phyloP scores from a whole-genome alignment of 2,888 invertebrate species.

The Ecdyonurus torrentis region DNA sequence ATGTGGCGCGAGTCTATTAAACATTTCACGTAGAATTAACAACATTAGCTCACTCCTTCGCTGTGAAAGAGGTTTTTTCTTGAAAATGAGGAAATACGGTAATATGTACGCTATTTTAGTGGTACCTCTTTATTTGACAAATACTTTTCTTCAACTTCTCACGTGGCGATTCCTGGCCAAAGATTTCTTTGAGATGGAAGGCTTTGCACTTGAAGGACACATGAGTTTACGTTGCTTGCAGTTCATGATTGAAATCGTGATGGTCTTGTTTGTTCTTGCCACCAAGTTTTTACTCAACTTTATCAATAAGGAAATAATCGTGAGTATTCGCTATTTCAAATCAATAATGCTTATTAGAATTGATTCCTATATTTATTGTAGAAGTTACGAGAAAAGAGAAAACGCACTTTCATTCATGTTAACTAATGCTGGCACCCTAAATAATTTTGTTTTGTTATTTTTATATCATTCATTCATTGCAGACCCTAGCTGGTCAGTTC shows the following conservation, averaged over 20 bases:
- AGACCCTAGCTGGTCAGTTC: too few relatives aligned
- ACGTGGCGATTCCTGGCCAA: neutral
- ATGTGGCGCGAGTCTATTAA: neutral
- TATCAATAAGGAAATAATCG: neutral
- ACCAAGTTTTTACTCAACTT: neutral
- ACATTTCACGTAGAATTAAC: neutral
- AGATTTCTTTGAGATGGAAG: neutral
- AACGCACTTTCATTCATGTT: too few relatives aligned
- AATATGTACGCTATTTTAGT: neutral
- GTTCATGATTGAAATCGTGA: neutral
- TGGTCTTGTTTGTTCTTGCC: neutral
- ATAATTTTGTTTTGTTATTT: too few relatives aligned
- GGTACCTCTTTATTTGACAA: neutral
- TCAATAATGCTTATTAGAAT: too few relatives aligned
- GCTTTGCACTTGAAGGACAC: neutral
- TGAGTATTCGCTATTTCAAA: too few relatives aligned
- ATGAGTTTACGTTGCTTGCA: neutral
- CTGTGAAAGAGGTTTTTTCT: neutral
- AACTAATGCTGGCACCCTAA: too few relatives aligned
- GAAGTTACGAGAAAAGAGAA: too few relatives aligned
- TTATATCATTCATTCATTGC: too few relatives aligned
- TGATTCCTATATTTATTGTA: too few relatives aligned
- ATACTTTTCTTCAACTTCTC: neutral
- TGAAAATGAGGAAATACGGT: neutral
- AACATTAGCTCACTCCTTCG: neutral